phyloP scores from a whole-genome alignment of 30 jellyfish, hydroid and myxozoan species.

The Rhopilema esculentum region DNA sequence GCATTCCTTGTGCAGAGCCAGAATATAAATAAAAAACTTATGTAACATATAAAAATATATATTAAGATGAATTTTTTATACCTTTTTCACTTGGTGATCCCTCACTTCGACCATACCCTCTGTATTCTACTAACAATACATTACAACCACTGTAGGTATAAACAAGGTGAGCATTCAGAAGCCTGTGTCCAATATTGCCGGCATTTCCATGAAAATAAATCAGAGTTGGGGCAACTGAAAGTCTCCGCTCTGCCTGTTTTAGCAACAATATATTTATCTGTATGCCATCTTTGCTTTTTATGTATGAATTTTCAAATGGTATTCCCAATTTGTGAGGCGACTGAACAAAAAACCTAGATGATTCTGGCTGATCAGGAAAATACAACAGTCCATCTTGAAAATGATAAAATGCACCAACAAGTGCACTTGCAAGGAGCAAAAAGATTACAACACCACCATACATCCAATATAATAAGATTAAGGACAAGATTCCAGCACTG shows the following conservation, averaged over 20 bases:
- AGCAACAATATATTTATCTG: conserved; percentile 74
- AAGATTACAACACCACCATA: conserved; percentile 89
- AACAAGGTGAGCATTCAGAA: conserved; percentile 76
- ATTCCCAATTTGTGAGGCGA: conserved; percentile 88
- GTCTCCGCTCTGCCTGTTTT: conserved; percentile 74
- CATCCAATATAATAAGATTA: conserved; percentile 86
- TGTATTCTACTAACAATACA: conserved; percentile 84
- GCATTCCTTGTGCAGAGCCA: no score
- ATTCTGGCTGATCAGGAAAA: conserved; percentile 97
- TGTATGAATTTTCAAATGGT: conserved; percentile 86
- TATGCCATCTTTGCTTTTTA: conserved; percentile 81
- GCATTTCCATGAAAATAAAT: conserved; percentile 94
- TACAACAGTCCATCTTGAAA: conserved; percentile 91
- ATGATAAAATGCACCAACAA: conserved; percentile 93
- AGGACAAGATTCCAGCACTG: conserved; percentile 79
- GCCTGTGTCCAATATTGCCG: conserved; percentile 92
- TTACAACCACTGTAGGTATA: conserved; percentile 87
- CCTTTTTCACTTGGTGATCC: conserved; percentile 97
- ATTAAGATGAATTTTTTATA: no score
- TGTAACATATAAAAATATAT: no score
- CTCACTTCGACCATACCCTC: conserved; percentile 95
- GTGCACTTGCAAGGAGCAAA: conserved; percentile 73
- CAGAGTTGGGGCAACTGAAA: conserved; percentile 77
- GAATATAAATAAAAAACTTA: no score
- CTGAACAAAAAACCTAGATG: conserved; percentile 86